Evolutionary conservation across 2,113 vertebrate species (phyloP).

Genomic region (Macrotis lagotis): DNA sequence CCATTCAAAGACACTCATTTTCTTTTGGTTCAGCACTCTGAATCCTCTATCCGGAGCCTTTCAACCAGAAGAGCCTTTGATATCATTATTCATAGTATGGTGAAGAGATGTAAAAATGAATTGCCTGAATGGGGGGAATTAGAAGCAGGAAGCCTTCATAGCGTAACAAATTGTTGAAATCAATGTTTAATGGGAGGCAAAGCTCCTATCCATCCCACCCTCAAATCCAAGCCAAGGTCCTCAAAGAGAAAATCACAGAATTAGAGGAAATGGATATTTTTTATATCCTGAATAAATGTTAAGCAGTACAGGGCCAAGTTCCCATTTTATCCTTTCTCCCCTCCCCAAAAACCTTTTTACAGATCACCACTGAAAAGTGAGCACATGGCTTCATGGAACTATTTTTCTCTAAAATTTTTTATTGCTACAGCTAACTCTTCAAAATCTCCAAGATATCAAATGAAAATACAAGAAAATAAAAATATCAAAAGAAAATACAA

Average conservation of each 20-base stretch:
- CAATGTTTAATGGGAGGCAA: constrained; percentile 39
- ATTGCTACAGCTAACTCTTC: not conserved
- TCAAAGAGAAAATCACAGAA: constrained; percentile 66
- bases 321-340: constrained; percentile 48
- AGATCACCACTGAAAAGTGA: constrained; percentile 50
- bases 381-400: not conserved
- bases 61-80: constrained; percentile 23
- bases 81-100: constrained; percentile 57
- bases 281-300: constrained; percentile 33
- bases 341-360: constrained; percentile 5
- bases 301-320: not conserved
- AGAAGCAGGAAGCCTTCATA: constrained; percentile 53
- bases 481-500: not conserved
- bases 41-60: constrained; percentile 45
- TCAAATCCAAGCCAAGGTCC: constrained; percentile 54
- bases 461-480: not conserved
- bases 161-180: constrained; percentile 66
- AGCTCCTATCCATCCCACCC: constrained; percentile 1
- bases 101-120: constrained; percentile 61
- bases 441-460: not conserved
- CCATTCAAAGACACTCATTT: constrained; percentile 32
- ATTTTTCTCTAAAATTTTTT: constrained; percentile 38
- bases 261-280: constrained; percentile 59
- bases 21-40: constrained; percentile 41
- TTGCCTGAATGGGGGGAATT: constrained; percentile 62